A percentile compares a stretch with the other conserved stretches of the same genome.
These are phyloP conservation scores for Gnatocerus cornutus DNA, from an alignment of 2,888 invertebrate genomes.

Conservation along the genomic window DNA sequence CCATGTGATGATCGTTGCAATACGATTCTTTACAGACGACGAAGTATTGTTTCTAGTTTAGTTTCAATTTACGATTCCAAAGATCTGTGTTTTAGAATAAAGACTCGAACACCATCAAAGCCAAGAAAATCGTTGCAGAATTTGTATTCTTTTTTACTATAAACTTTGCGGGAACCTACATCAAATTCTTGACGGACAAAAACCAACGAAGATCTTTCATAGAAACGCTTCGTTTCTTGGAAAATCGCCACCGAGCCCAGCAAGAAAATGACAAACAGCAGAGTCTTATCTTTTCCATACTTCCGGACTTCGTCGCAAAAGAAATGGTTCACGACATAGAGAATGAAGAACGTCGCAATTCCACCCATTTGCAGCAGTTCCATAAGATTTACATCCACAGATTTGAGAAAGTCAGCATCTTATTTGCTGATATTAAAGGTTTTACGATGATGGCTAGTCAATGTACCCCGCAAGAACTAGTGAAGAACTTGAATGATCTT, in stretches of 20 bases:
- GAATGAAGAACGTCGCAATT: conserved; percentile 79
- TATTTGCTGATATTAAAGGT: conserved; percentile 97
- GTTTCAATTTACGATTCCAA: neutral
- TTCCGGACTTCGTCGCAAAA: conserved; percentile 94
- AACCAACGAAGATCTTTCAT: conserved; percentile 95
- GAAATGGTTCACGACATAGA: conserved; percentile 93
- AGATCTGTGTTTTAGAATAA: neutral
- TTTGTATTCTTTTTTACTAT: conserved; percentile 85
- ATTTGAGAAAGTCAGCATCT: conserved; percentile 95
- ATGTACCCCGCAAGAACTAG: conserved; percentile 91
- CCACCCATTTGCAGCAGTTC: conserved; percentile 87
- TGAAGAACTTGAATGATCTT: conserved; percentile 89
- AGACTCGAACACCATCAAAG: neutral
- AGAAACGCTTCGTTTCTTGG: conserved; percentile 95
- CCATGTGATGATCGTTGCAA: neutral
- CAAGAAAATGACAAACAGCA: conserved; percentile 93
- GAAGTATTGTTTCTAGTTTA: neutral
- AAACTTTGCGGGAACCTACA: conserved; percentile 95
- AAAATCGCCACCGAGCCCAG: conserved; percentile 89
- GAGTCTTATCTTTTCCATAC: conserved; percentile 88
- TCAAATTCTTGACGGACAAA: conserved; percentile 94
- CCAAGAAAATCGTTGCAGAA: neutral
- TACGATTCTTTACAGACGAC: neutral
- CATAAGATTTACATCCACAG: conserved; percentile 97
- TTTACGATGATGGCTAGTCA: conserved; percentile 91